Evolutionary conservation across 2,888 invertebrate genomes (phyloP).

Genomic region (Mimachlamys varia): DNA sequence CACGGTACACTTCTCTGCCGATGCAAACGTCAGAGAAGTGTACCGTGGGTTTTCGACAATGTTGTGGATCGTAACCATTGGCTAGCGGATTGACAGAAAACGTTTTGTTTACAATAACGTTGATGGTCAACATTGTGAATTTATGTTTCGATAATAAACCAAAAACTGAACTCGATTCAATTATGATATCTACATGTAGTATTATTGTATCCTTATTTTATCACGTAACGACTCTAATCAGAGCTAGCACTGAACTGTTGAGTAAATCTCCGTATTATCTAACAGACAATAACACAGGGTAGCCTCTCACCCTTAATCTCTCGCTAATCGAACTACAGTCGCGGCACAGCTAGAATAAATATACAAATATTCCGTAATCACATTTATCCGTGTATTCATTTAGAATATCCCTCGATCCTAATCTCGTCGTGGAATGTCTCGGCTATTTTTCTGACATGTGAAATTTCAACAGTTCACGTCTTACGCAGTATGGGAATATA

Average conservation of each 20-base stretch:
- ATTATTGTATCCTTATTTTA: too few relatives aligned
- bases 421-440: background rate
- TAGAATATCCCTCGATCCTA: background rate
- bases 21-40: too few relatives aligned
- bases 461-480: background rate
- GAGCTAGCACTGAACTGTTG: background rate
- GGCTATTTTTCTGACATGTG: background rate
- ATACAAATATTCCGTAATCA: constrained; percentile 34
- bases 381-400: background rate
- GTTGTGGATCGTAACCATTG: too few relatives aligned
- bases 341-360: constrained; percentile 9
- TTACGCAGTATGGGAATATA: background rate
- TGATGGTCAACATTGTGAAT: too few relatives aligned
- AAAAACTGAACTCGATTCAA: too few relatives aligned
- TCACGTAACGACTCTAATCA: too few relatives aligned
- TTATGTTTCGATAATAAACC: too few relatives aligned
- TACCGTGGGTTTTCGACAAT: too few relatives aligned
- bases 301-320: background rate
- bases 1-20: too few relatives aligned
- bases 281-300: background rate
- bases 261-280: background rate
- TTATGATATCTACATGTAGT: too few relatives aligned
- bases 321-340: background rate
- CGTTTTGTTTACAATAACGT: too few relatives aligned
- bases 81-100: too few relatives aligned